phyloP scores from a whole-genome alignment of 2,113 vertebrate species.

The Riparia riparia region DNA sequence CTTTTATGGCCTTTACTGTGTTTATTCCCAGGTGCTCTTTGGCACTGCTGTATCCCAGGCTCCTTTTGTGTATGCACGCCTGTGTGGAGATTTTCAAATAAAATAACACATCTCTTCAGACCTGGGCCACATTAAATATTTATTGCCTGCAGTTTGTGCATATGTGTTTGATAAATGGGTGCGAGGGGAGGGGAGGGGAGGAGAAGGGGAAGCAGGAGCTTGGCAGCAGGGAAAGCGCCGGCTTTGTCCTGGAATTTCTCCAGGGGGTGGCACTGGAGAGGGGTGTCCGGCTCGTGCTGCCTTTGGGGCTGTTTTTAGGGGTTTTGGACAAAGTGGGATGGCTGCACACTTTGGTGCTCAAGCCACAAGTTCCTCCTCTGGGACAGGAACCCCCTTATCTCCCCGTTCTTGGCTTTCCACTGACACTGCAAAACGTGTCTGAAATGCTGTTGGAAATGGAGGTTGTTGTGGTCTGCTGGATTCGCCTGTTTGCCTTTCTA shows the following conservation, averaged over 20 bases:
- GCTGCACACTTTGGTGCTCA: neutral
- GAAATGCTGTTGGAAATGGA: neutral
- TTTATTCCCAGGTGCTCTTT: slow-evolving; percentile 68
- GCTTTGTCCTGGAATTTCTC: slow-evolving; percentile 36
- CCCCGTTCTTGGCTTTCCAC: accelerated
- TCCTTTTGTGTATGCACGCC: neutral
- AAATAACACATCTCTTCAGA: slow-evolving; percentile 66
- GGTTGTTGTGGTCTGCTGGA: neutral
- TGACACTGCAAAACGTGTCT: neutral
- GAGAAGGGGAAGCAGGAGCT: neutral
- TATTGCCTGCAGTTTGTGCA: slow-evolving; percentile 70
- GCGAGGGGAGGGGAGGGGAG: neutral
- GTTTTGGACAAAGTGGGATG: neutral
- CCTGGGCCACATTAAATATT: slow-evolving; percentile 76
- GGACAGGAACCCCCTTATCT: neutral
- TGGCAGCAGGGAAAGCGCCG: accelerated
- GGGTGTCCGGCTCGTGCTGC: accelerated
- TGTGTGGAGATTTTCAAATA: slow-evolving; percentile 69
- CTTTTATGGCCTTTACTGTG: slow-evolving; percentile 71
- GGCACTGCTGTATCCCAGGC: slow-evolving; percentile 59
- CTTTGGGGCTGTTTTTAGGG: neutral
- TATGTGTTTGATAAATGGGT: slow-evolving; percentile 68
- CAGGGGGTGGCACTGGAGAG: neutral
- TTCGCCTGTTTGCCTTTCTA: neutral
- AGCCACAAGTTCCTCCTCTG: neutral